Base-by-base conservation (phyloP, 2,113 vertebrate species). In the Ploceus nigricollis region DNA sequence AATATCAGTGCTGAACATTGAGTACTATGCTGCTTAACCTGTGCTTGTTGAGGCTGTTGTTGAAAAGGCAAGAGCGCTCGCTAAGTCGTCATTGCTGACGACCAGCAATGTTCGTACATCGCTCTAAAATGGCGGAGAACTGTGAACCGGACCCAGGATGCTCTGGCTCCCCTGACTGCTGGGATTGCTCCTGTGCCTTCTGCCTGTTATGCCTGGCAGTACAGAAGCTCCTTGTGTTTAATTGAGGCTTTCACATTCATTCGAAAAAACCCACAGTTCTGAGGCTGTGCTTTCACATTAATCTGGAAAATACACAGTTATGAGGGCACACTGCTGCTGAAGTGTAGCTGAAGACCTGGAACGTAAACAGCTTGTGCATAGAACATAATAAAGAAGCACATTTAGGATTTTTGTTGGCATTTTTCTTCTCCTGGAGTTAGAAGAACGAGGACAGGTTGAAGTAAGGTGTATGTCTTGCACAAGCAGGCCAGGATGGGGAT, bases 161-260 rank as follows among this genome's bases (percentile, higher is more conserved):
- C 13, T 63, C 18, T 0, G 3, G 8, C 33, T 70, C 1, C 5
- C 8, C 35, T 23, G 3, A 0, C 30, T 42, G 30, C 9, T 31
- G 31, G 9, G 12, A 5, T 6, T 28, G 37, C 13, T 48, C 10
- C 5, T 24, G 9, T 35, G 61, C 8, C 11, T 60, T 33, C 19
- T 39, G 21, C 1, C 0, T n/a, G 0, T 7, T n/a, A 0, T 2
- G 5, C 22, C n/a, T 15, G 8, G 4, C 25, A 15, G 1, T 35
- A 10, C 21, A 11, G 45, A 57, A 65, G 7, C 20, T 19, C 15
- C 7, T 10, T 9, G 4, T 40, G 9, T 48, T 77, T 48, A 17
- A 8, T 0, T 25, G 22, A 48, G 30, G 11, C 22, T 68, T 80
- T 61, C 44, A 13, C 22, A 27, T 19, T 57, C 22, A 17, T 15